Base-by-base conservation (phyloP, 2,888 invertebrate genomes). In the Drosophila anomalipes region DNA sequence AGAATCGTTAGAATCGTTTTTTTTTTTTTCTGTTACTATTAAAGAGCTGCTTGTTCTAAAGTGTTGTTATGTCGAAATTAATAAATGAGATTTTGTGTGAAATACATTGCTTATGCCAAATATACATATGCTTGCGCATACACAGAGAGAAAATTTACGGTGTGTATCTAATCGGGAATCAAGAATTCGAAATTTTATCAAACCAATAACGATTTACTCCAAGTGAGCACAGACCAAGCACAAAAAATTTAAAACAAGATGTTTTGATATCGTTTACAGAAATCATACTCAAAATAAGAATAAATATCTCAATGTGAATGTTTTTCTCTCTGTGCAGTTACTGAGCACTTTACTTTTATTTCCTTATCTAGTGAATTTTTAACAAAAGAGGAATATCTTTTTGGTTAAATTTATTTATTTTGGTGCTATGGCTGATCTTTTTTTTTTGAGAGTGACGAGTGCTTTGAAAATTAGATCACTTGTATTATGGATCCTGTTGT, bases 31-130 rank as follows among this genome's bases (percentile, higher is more conserved):
- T 44, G 30, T 56, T 74, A 74, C 82, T 80, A 82, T 82, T 68
- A 80, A 59, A 77, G 72, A 81, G 77, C 81, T 68, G 76, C 69
- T 77, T 66, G n/a, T 44, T 69, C 63, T 66, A 70, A 30, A 58
- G 76, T 63, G 64, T 61, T 52, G 30, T 57, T 51, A 28, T 47
- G 7, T 58, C 7, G 10, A 54, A 63, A 33, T 33, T 5, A 74
- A 56, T 33, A 56, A 51, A 71, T 41, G 28, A 37, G 53, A 49
- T 41, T 53, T 67, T 41, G 57, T 32, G 62, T 68, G 39, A 54
- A 37, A 59, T 28, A 28, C 30, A 52, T 66, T 65, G 73, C 52
- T 58, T 28, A 32, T 63, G 54, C 28, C 19, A 67, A 65, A 74
- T 26, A 22, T 39, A 57, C 19, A 44, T 62, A 22, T 47, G 22